Base-by-base conservation (phyloP, 2,797 vertebrate genomes). In the Lepilemur ruficaudatus region DNA sequence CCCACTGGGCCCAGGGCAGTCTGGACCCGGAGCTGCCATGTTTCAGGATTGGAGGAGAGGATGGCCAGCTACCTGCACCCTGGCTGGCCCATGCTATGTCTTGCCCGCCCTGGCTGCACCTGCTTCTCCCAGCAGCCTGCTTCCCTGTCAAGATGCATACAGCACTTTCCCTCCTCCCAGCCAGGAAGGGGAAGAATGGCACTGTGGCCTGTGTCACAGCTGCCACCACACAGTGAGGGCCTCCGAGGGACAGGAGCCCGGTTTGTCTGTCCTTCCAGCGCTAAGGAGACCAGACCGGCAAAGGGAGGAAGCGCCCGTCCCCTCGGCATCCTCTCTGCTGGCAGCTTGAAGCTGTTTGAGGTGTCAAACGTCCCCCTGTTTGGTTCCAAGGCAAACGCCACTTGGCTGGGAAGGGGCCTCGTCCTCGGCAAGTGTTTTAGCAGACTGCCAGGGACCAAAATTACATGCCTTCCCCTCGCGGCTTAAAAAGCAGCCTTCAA, bases 391-490 rank as follows among this genome's bases (percentile, higher is more conserved):
- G 75, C 76, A 55, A 90, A 94, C 1, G 59, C 91, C 61, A 48
- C 81, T 90, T 23, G 25, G 61, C n/a, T 63, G 32, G 81, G 75
- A 81, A 70, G 89, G 89, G 83, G 23, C 57, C 79, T 59, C 28
- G 5, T 79, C 83, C 87, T 84, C 95, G 90, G 95, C 97, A 94
- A 92, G 88, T 94, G 93, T 83, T 76, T 85, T 48, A 82, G 70
- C 88, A 81, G 95, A 92, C 92, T 65, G 93, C 96, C 95, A 80
- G 91, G 57, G 91, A 96, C 87, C 92, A 35, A 91, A 92, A 97
- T 95, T 61, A 92, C 11, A 87, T 1, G 84, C 87, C 84, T 97
- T 96, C 67, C 78, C 89, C 80, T 82, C 61, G 22, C 10, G 20
- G 95, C 92, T 81, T 75, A 69, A 55, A 72, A 50, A 93, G 92